Conservation (phyloP, 2,888 invertebrate genomes). For the Agrochola litura region DNA sequence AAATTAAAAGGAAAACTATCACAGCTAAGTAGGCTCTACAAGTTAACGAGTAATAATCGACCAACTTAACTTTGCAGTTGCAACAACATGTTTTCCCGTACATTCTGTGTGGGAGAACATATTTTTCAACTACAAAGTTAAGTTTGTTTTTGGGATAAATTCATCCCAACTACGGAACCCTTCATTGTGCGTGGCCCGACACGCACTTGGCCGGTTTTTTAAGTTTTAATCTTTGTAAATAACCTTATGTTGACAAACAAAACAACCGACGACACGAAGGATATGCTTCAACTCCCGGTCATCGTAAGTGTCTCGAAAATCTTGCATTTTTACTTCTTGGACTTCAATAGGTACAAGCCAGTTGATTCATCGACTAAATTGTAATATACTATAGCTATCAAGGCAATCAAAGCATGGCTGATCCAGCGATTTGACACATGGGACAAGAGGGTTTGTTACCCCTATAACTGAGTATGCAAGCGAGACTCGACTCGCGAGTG, state of each 20-base stretch:
- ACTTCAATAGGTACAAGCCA: background rate
- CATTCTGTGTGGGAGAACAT: no score
- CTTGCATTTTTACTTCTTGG: background rate
- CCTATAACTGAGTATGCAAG: conserved; percentile 4
- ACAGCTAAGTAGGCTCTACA: no score
- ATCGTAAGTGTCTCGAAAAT: background rate
- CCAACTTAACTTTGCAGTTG: no score
- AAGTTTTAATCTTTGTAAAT: background rate
- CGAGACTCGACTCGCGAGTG: background rate
- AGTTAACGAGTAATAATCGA: no score
- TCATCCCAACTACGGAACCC: no score
- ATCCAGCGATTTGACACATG: background rate
- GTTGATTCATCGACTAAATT: background rate
- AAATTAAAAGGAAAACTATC: no score
- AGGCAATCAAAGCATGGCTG: background rate
- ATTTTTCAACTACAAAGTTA: no score
- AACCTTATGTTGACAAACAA: background rate
- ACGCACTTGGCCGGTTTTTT: no score
- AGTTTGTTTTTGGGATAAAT: no score
- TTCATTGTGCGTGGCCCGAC: no score
- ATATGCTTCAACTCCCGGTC: background rate
- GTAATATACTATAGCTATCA: background rate
- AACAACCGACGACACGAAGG: background rate
- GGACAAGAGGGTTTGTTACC: background rate
- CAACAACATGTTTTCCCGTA: no score